A percentile compares a stretch with the other conserved stretches of the same genome.
These are phyloP conservation scores for Diarsia mendica DNA, from an alignment of 2,888 invertebrate genomes.

Conservation along the genomic window DNA sequence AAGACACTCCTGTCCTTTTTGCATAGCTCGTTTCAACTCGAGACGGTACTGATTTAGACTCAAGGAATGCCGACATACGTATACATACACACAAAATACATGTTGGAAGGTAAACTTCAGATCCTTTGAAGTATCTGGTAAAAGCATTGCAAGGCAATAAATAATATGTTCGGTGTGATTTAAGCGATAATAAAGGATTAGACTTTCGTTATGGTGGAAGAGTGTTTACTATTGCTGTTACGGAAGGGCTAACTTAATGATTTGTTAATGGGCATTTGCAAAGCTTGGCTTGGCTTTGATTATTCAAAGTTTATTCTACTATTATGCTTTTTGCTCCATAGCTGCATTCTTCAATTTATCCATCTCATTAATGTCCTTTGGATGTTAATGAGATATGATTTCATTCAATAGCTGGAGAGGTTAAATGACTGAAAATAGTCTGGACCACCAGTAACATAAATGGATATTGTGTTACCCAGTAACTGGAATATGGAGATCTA, in stretches of 20 bases:
- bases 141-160: conserved; percentile 52
- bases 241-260: background rate
- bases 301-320: background rate
- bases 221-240: conserved; percentile 18
- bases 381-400: background rate
- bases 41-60: conserved; percentile 70
- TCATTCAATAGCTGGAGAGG: background rate
- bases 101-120: conserved; percentile 43
- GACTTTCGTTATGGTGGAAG: conserved; percentile 13
- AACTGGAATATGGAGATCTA: background rate
- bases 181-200: conserved; percentile 55
- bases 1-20: conserved; percentile 66
- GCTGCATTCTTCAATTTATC: background rate
- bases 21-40: conserved; percentile 63
- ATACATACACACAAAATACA: conserved; percentile 27
- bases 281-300: background rate
- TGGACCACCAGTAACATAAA: background rate
- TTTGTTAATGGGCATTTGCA: background rate
- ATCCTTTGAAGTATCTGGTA: conserved; percentile 64
- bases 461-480: background rate
- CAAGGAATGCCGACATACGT: conserved; percentile 58
- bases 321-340: background rate
- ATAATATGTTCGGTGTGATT: conserved; percentile 62
- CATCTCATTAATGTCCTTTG: no score
- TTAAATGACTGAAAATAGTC: background rate